Evolutionary conservation across 2,888 invertebrate species (phyloP).

Genomic region (Patella depressa): DNA sequence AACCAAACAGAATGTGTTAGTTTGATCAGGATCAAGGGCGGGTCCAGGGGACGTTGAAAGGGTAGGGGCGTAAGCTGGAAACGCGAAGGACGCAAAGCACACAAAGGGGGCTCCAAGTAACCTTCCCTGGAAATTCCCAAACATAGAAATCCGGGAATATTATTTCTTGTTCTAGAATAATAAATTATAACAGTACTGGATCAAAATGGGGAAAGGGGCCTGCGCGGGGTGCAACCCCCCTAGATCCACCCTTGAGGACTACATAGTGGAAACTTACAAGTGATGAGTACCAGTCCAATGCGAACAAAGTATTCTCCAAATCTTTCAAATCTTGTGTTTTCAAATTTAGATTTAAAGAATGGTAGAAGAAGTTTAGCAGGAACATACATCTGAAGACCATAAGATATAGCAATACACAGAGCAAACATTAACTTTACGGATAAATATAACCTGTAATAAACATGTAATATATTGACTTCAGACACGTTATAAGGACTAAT

Average conservation of each 20-base stretch:
- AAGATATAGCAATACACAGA: conserved; percentile 90
- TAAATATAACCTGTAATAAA: conserved; percentile 78
- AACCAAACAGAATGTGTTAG: too few relatives aligned
- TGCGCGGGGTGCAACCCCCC: background rate
- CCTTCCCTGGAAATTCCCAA: too few relatives aligned
- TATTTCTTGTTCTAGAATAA: too few relatives aligned
- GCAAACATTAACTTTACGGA: conserved; percentile 88
- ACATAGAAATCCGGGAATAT: too few relatives aligned
- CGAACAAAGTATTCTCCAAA: conserved; percentile 56
- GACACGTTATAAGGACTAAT: too few relatives aligned
- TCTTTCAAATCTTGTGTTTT: conserved; percentile 22
- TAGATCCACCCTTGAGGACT: background rate
- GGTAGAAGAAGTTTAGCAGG: conserved; percentile 93
- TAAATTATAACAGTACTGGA: too few relatives aligned
- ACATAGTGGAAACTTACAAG: conserved; percentile 57
- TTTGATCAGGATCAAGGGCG: too few relatives aligned
- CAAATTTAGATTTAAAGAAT: conserved; percentile 71
- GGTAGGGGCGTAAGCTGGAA: too few relatives aligned
- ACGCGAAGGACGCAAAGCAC: too few relatives aligned
- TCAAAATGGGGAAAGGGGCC: too few relatives aligned
- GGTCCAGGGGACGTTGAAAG: too few relatives aligned
- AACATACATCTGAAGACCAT: conserved; percentile 93
- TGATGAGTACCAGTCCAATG: conserved; percentile 52
- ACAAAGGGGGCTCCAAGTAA: too few relatives aligned
- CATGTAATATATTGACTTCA: background rate